phyloP scores from a whole-genome alignment of 2,888 invertebrate genomes.

The Galeopsomyia nigrocyanea region DNA sequence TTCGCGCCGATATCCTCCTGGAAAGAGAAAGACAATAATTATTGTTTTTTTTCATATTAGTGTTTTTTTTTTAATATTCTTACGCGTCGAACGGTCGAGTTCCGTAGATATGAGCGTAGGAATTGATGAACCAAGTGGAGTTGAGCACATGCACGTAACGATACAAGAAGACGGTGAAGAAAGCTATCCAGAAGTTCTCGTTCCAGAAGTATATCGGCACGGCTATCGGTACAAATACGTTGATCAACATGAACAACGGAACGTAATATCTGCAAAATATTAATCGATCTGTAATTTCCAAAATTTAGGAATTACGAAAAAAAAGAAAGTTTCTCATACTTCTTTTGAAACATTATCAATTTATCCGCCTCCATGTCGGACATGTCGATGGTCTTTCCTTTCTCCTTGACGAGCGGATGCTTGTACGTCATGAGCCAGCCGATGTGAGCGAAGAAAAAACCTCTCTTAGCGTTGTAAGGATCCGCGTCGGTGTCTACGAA shows the following conservation, averaged over 20 bases:
- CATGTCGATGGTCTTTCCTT: slow-evolving; percentile 79
- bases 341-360: slow-evolving; percentile 79
- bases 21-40: too few species aligned
- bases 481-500: slow-evolving; percentile 82
- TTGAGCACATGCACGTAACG: slow-evolving; percentile 79
- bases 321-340: too few species aligned
- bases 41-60: too few species aligned
- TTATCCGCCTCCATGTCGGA: slow-evolving; percentile 81
- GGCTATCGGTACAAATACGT: slow-evolving; percentile 71
- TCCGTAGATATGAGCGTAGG: slow-evolving; percentile 73
- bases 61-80: slow-evolving; percentile 1
- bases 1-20: slow-evolving; percentile 18
- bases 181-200: slow-evolving; percentile 73
- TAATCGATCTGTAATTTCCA: too few species aligned
- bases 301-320: too few species aligned
- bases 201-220: slow-evolving; percentile 80
- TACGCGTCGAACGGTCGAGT: slow-evolving; percentile 7
- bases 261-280: slow-evolving; percentile 70
- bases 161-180: slow-evolving; percentile 74
- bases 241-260: slow-evolving; percentile 70
- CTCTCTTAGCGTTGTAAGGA: slow-evolving; percentile 84
- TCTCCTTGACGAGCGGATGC: slow-evolving; percentile 81
- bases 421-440: slow-evolving; percentile 87
- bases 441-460: slow-evolving; percentile 90
- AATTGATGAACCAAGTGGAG: slow-evolving; percentile 87